A percentile compares a stretch with the other conserved stretches of the same genome.
Evolutionary conservation across 2,797 vertebrate species (phyloP).

Genomic region (Pithecia hirsuta): DNA sequence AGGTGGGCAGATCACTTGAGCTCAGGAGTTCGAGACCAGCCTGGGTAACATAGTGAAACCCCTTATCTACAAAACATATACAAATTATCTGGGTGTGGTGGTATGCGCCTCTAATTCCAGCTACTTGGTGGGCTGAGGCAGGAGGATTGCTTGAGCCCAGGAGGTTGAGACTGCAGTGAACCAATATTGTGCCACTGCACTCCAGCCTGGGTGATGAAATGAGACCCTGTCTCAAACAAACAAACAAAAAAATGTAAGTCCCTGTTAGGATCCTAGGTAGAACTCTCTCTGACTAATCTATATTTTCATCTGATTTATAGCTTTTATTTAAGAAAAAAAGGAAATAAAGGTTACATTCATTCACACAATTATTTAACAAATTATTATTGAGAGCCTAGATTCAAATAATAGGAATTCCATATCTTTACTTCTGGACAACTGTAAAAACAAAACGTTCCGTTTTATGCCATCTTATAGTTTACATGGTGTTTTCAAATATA

Average conservation of each 20-base stretch:
- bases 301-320: conserved; percentile 23
- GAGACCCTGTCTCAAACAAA: neutral
- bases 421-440: conserved; percentile 15
- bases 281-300: neutral
- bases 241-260: neutral
- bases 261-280: neutral
- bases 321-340: conserved; percentile 25
- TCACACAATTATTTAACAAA: neutral
- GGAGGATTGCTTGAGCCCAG: neutral
- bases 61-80: neutral
- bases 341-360: neutral
- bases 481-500: neutral
- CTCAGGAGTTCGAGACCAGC: neutral
- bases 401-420: neutral
- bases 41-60: neutral
- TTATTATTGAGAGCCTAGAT: neutral
- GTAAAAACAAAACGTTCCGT: neutral
- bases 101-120: neutral
- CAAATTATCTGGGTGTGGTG: neutral
- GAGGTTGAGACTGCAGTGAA: neutral
- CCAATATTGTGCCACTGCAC: neutral
- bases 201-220: neutral
- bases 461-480: neutral
- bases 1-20: neutral
- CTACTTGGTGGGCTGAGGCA: neutral